These are phyloP conservation scores for Drosophila yakuba DNA, from an alignment of 1,140 invertebrate species.

Conservation along the genomic window DNA sequence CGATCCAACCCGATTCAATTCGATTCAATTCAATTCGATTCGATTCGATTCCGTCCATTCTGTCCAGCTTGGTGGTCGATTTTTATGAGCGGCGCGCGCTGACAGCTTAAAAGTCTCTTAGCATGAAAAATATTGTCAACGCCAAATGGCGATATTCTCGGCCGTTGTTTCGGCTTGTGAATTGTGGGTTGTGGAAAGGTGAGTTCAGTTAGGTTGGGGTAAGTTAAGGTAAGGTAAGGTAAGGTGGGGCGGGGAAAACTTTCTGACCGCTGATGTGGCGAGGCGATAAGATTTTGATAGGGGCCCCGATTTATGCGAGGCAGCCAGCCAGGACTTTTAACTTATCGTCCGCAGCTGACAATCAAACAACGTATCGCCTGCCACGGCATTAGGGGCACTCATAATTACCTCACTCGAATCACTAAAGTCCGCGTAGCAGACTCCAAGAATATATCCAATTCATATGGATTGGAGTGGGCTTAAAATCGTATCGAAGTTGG, in stretches of 20 bases:
- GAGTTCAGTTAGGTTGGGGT: neutral
- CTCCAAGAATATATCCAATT: neutral
- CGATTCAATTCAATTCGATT: slow-evolving; percentile 13
- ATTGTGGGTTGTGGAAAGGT: slow-evolving; percentile 19
- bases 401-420: slow-evolving; percentile 41
- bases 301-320: slow-evolving; percentile 65
- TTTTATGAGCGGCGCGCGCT: slow-evolving; percentile 76
- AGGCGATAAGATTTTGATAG: slow-evolving; percentile 79
- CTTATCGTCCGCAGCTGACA: slow-evolving; percentile 74
- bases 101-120: slow-evolving; percentile 83
- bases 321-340: slow-evolving; percentile 60
- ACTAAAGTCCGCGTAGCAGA: slow-evolving; percentile 9
- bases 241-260: slow-evolving; percentile 49
- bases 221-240: slow-evolving; percentile 14
- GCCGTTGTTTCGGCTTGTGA: slow-evolving; percentile 27
- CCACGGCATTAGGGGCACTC: slow-evolving; percentile 26
- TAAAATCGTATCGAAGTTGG: slow-evolving; percentile 1
- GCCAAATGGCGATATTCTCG: slow-evolving; percentile 44
- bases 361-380: slow-evolving; percentile 55
- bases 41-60: slow-evolving; percentile 29
- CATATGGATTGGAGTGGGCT: neutral
- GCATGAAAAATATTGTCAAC: slow-evolving; percentile 79
- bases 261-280: slow-evolving; percentile 72
- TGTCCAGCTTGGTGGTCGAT: slow-evolving; percentile 67
- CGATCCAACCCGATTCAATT: slow-evolving; percentile 6